Base-by-base conservation (phyloP, 2,888 invertebrate species). In the Cordilura impudica region DNA sequence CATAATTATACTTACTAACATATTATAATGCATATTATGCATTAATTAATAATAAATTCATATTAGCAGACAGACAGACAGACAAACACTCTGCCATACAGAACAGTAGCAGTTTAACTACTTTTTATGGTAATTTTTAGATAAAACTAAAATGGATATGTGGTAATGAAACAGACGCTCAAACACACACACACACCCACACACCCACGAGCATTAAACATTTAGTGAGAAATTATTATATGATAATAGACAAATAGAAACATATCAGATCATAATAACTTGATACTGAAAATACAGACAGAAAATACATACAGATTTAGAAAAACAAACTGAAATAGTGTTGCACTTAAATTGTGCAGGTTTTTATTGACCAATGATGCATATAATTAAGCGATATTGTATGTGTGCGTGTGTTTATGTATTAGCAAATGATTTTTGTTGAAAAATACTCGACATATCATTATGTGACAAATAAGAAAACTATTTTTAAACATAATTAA, bases 21-120 rank as follows among this genome's bases (percentile, higher is more conserved):
- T 43, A 29, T 51, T 66, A 66, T 53, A 53, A 60, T 35, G 43
- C 43, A 66, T 49, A 73, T 45, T 45, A 60, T 45, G 51, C 45
- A 67, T 74, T 74, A 67, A 53, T 53, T 60, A 67, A 58, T 51
- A 51, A 43, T 51, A 73, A 72, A 58, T 54, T 43, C 51, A 12
- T 29, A 73, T 21, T 6, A 60, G 7, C 18, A 31, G 60, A 43
- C 23, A 60, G 16, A 45, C 39, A n/a, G n/a, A 8, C 58, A 5
- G 10, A 21, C 58, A 21, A 10, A 19, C n/a, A n/a, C n/a, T n/a
- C n/a, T n/a, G n/a, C n/a, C 35, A 56, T 4, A 35, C 5, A n/a
- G 31, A 26, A 56, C n/a, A n/a, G 35, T 21, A 26, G 14, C 43
- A 61, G 31, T 47, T 18, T 61, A 56, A 56, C 35, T n/a, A 35